Base-by-base conservation (phyloP, 2,113 vertebrate genomes). In the Bucco capensis region DNA sequence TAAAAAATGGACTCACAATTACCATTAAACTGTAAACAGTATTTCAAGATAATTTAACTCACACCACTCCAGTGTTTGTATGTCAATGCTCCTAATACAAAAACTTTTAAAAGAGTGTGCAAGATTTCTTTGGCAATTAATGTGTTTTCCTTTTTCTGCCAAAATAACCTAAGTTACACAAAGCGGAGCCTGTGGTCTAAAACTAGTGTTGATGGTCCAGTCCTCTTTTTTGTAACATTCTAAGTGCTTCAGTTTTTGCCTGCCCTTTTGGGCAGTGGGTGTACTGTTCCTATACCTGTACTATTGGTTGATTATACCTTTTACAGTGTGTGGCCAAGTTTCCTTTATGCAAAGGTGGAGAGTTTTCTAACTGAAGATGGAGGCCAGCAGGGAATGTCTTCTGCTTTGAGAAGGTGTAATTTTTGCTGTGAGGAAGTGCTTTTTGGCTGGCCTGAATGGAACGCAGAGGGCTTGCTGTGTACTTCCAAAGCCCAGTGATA, bases 21-120 rank as follows among this genome's bases (percentile, higher is more conserved):
- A 51, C 8, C 10, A 16, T 70, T 72, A 77, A 70, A 62, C 19
- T 46, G 3, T 70, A 73, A 85, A 53, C 24, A 66, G 10, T 57
- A 56, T 75, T 93, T 90, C 58, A 51, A 14, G 13, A 21, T 61
- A 46, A 84, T 78, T 74, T 78, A 49, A 78, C 56, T 61, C 33
- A 51, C 37, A 49, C 8, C 5, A 25, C 22, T 67, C 4, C 22
- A 58, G n/a, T 56, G 67, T 84, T 72, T 78, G 33, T 71, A 10
- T 74, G 16, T 84, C 56, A 82, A 44, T 84, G 19, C 8, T 57
- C 6, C 25, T 73, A 66, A 74, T 67, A 42, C 38, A 83, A 77
- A 70, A 54, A 9, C 19, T 77, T 74, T 78, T 25, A 53, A 78
- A 65, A 53, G 2, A 33, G 4, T 30, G 3, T 31, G 13, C 38